Conservation (phyloP, 2,888 invertebrate genomes). For the Venusia cambrica region DNA sequence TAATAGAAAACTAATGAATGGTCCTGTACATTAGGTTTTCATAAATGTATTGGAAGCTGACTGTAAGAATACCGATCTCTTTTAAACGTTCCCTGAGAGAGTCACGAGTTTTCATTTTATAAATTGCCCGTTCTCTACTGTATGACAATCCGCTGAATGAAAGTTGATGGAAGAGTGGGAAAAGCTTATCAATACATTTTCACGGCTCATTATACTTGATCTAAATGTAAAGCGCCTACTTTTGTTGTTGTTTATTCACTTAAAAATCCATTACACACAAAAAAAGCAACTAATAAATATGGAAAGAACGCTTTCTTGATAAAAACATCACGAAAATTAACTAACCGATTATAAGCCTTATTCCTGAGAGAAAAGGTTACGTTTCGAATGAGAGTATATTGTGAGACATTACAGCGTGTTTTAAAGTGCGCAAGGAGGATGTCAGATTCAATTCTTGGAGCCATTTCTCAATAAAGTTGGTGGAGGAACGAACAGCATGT, state of each 20-base stretch:
- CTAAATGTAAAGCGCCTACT: conserved; percentile 35
- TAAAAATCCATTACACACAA: conserved; percentile 76
- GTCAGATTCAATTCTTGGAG: conserved; percentile 73
- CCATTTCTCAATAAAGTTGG: conserved; percentile 77
- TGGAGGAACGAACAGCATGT: conserved; percentile 50
- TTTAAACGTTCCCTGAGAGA: no score
- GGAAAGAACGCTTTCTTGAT: conserved; percentile 52
- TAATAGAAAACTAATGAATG: no score
- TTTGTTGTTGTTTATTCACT: conserved; percentile 70
- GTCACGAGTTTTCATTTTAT: no score
- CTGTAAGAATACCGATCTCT: no score
- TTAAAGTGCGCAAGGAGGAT: conserved; percentile 59
- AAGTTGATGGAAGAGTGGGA: no score
- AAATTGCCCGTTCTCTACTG: no score
- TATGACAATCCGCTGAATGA: no score
- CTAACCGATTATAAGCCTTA: conserved; percentile 29
- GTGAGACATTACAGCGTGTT: conserved; percentile 58
- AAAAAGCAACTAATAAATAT: conserved; percentile 74
- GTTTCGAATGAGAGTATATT: conserved; percentile 19
- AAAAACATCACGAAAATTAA: conserved; percentile 34
- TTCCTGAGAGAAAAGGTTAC: conserved; percentile 8
- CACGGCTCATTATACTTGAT: conserved; percentile 31
- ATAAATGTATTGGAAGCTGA: no score
- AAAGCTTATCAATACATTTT: conserved; percentile 8
- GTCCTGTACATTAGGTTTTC: no score